A percentile compares a stretch with the other conserved stretches of the same genome.
phyloP scores from a whole-genome alignment of 35 echinoderm and acorn worm genomes.

The Heliocidaris erythrogramma region DNA sequence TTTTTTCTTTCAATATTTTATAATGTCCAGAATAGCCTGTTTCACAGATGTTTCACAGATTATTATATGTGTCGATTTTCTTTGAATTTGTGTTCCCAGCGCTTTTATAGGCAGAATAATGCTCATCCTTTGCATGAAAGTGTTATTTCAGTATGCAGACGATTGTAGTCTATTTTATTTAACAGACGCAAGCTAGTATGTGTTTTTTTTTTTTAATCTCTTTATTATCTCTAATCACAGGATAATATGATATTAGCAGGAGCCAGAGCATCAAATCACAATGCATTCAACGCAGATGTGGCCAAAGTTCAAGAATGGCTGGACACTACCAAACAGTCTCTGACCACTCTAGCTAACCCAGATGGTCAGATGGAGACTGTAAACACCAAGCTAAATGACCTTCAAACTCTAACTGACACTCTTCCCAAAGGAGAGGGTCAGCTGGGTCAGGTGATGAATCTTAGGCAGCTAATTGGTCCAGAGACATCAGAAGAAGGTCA shows the following conservation, averaged over 20 bases:
- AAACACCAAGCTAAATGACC: not conserved
- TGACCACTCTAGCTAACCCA: not conserved
- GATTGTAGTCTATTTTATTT: no score
- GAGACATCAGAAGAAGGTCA: constrained; percentile 55
- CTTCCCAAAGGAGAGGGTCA: constrained; percentile 50
- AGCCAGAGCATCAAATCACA: constrained; percentile 35
- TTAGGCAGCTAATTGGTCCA: constrained; percentile 23
- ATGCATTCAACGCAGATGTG: constrained; percentile 14
- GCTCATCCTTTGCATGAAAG: no score
- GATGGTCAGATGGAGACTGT: constrained; percentile 24
- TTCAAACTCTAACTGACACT: not conserved
- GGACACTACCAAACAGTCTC: not conserved
- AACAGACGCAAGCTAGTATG: no score
- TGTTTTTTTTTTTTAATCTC: not conserved
- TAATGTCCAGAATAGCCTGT: no score
- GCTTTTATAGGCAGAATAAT: no score
- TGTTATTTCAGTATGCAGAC: no score
- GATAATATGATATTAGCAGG: constrained; percentile 12
- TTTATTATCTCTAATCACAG: not conserved
- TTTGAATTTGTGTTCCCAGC: no score
- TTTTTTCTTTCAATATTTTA: no score
- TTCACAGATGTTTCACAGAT: no score
- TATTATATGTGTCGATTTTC: no score
- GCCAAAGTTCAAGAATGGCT: constrained; percentile 33
- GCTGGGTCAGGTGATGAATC: constrained; percentile 32